A percentile compares a stretch with the other conserved stretches of the same genome.
Conservation (phyloP, 1,140 invertebrate species). For the Heterodera carotae region DNA sequence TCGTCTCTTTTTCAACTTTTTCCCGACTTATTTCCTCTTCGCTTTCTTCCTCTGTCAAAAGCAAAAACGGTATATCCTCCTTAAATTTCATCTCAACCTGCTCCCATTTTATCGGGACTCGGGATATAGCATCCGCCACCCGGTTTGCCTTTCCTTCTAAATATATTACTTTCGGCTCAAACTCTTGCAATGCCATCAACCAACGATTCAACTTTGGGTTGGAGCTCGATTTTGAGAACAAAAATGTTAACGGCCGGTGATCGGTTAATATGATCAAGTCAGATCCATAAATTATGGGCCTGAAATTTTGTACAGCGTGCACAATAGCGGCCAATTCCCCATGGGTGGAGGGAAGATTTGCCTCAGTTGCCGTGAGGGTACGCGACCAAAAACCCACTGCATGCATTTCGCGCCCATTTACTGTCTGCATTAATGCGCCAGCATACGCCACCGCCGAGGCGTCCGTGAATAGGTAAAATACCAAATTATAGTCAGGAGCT, state of each 20-base stretch:
- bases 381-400: no score
- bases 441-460: slow-evolving; percentile 15
- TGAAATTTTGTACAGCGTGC: not conserved
- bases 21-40: not conserved
- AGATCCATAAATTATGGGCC: not conserved
- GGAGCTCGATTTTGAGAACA: not conserved
- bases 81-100: not conserved
- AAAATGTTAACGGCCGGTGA: no score
- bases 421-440: slow-evolving; percentile 10
- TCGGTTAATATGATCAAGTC: no score
- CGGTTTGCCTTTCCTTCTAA: no score
- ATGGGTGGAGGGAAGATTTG: no score
- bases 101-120: not conserved
- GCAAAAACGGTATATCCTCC: no score
- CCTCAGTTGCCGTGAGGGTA: no score
- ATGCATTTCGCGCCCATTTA: not conserved
- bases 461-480: not conserved
- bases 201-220: not conserved
- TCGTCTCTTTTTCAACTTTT: not conserved
- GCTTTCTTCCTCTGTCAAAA: no score
- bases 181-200: not conserved
- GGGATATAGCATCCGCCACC: not conserved
- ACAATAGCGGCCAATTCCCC: no score
- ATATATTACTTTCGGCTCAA: not conserved
- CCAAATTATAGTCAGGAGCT: not conserved